Evolutionary conservation across 2,888 invertebrate species (phyloP), one percentile per base, ranked within the genome.

Genomic region (Ormyrus thymus): DNA sequence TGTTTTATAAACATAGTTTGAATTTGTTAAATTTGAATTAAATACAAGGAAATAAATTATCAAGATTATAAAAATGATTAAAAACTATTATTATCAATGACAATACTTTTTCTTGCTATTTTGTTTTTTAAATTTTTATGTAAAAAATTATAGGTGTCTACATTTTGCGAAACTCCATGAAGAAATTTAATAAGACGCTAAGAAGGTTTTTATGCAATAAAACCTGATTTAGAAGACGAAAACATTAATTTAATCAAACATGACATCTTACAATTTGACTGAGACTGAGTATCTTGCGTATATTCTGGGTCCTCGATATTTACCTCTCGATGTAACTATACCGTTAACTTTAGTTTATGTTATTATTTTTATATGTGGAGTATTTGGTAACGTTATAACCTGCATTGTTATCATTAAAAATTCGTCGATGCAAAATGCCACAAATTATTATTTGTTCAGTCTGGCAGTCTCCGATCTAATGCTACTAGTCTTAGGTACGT

Each of bases 371-470:
- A 90, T 97, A 65, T 95, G 96, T 0, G 97, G 97, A 0, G 92
- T 97, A 53, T 91, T 95, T 65, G 97, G 97, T 4, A 97, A 97
- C 87, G 91, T 95, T 46, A 93, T 94, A 5, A 97, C 97, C 7
- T 97, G 97, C 87, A 92, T 95, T 59, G 97, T 97, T 11, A 97
- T 97, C 72, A 92, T 95, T 8, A 92, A 93, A 51, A 96, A 97
- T 86, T 92, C 94, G 0, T 93, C 94, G 7, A 95, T 98, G 94
- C 97, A 96, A 85, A 96, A 97, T 0, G 95, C 97, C 0, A 98
- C 97, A 0, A 97, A 98, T 88, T 97, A 96, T 88, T 98, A 97
- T 88, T 92, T 97, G 66, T 96, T 97, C 91, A 97, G 95, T 87
- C 91, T 97, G 90, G 96, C 97, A 15, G 91, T 97, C 13, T 97